Evolutionary conservation across 2,113 vertebrate species (phyloP), one percentile per base, ranked within the genome.

Genomic region (Murina feae): DNA sequence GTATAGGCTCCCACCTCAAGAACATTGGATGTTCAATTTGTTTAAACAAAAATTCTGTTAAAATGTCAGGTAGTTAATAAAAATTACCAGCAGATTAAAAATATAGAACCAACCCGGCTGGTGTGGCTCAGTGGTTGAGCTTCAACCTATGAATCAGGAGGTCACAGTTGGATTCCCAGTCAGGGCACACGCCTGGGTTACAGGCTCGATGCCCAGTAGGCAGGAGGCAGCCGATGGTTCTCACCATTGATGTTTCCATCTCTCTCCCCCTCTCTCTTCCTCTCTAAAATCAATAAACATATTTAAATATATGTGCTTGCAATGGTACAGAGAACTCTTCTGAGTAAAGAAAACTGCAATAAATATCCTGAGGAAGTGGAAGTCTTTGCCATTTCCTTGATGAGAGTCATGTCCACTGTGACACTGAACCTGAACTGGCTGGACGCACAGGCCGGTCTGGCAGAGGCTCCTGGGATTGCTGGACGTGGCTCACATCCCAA

Each of bases 401-500:
- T 63, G 68, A 89, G 32, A 93, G 42, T 12, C 86, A 28, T 74
- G 93, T 65, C 75, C 1, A 82, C 75, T 47, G 37, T 58, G 53
- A 75, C 2, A 89, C 58, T 5, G 37, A 95, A 86, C 84, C 75
- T 87, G 53, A 51, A 13, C 47, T 72, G 80, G 49, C 78, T 78
- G 81, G 58, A 9, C 96, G 79, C 72, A 49, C 78, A 5, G 17
- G 47, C 71, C 71, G 55, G 81, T 83, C 94, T 93, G 69, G 47
- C 66, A 20, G 53, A 82, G 21, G 86, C 96, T 95, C 89, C 90
- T 63, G 93, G 86, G 95, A 94, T 89, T 89, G 68, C 32, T 81
- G 1, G 0, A 6, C 72, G 75, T 97, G 90, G 65, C 92, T 53
- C 91, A 82, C 35, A 92, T 97, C 89, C 97, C 95, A 21, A 92